Conservation (phyloP, 1,140 invertebrate genomes). For the Solenopsis invicta region DNA sequence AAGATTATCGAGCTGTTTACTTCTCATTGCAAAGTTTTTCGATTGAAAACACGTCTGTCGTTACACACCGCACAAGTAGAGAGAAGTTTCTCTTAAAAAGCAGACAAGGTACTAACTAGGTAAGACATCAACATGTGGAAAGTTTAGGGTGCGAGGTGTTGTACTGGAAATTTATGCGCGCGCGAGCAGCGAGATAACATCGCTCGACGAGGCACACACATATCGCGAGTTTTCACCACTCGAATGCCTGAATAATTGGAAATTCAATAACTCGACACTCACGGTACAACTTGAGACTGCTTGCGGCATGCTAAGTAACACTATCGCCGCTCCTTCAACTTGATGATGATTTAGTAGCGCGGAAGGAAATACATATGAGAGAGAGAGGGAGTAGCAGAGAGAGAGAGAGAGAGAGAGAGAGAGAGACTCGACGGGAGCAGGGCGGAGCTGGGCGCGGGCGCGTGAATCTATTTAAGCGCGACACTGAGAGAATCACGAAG, state of each 20-base stretch:
- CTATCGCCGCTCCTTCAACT: constrained; percentile 44
- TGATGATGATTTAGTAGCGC: constrained; percentile 61
- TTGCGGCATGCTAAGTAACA: constrained; percentile 55
- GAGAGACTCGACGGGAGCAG: background rate
- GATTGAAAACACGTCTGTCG: background rate
- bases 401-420: too few species aligned
- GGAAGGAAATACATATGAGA: constrained; percentile 56
- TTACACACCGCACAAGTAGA: background rate
- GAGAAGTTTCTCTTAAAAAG: background rate
- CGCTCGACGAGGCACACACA: background rate
- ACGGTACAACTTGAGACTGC: constrained; percentile 28
- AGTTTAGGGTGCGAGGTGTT: background rate
- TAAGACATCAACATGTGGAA: background rate
- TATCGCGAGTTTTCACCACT: constrained; percentile 37
- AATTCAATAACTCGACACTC: constrained; percentile 51
- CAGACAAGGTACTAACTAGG: background rate
- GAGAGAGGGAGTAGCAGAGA: too few species aligned
- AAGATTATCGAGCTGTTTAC: constrained; percentile 7
- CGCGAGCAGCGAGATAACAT: background rate
- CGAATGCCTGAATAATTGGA: constrained; percentile 57
- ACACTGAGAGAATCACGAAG: constrained; percentile 52
- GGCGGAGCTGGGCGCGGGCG: background rate
- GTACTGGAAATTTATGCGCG: background rate
- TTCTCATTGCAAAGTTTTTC: background rate
- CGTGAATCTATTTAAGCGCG: constrained; percentile 63